phyloP scores from a whole-genome alignment of 2,797 vertebrate genomes.

The Enteromius argenteus region DNA sequence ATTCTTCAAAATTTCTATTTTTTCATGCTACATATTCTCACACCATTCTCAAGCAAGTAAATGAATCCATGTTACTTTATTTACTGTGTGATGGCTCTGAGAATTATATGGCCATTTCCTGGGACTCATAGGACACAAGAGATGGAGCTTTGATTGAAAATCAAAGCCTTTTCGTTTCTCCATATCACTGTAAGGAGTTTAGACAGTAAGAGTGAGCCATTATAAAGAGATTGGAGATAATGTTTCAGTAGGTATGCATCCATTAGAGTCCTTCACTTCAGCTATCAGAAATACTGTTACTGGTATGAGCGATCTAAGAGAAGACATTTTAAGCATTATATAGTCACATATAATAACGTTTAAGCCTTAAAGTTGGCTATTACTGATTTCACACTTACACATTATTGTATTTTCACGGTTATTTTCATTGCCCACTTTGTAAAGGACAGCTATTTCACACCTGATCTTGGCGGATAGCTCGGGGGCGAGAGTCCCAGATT shows the following conservation, averaged over 20 bases:
- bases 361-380: not conserved
- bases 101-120: not conserved
- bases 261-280: slow-evolving; percentile 36
- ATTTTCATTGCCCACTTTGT: not conserved
- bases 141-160: slow-evolving; percentile 24
- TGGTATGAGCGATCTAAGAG: not conserved
- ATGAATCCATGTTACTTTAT: not conserved
- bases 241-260: slow-evolving; percentile 37
- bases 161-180: slow-evolving; percentile 20
- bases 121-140: not conserved
- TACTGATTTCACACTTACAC: not conserved
- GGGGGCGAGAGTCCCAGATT: slow-evolving; percentile 10
- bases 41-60: not conserved
- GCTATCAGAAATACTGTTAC: slow-evolving; percentile 24
- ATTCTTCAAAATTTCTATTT: not conserved
- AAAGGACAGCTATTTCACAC: slow-evolving; percentile 30
- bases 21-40: not conserved
- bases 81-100: not conserved
- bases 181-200: slow-evolving; percentile 25
- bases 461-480: slow-evolving; percentile 7
- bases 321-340: slow-evolving; percentile 12
- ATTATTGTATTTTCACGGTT: slow-evolving; percentile 8
- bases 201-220: slow-evolving; percentile 32
- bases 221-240: slow-evolving; percentile 45
- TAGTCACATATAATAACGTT: not conserved